Evolutionary conservation across 92 coral and sea anemone genomes (phyloP), one percentile per base, ranked within the genome.

Genomic region (Zoanthus sansibaricus): DNA sequence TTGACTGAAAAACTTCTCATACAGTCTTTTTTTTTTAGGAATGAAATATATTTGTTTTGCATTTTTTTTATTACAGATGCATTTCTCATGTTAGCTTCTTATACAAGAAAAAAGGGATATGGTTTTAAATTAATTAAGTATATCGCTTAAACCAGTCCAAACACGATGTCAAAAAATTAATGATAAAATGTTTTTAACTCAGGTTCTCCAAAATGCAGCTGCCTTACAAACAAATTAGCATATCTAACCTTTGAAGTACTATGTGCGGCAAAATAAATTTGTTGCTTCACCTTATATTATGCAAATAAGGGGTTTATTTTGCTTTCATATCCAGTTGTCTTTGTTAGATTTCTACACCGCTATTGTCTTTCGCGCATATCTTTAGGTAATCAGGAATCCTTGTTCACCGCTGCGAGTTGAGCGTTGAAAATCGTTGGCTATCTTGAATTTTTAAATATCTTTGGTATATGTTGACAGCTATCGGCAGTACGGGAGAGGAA

Each of bases 301-400:
- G 85, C 59, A 80, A 80, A 80, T 80, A 46, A 31, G 85, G 61
- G 62, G 45, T 21, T 80, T 80, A 72, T 66, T 80, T 80, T 64
- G 66, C 3, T 80, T 66, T 47, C 7, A 48, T 25, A 46, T 18
- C 85, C 85, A 49, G 85, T 62, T 46, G 85, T 21, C 46, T 79
- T 62, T 72, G 18, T 79, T 59, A 48, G 62, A 79, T 62, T 79
- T 80, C 75, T 42, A 42, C 44, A 55, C 25, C 46, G 75, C 75
- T 25, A 80, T 80, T 80, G 85, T 80, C 4, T 66, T 18, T 30
- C 25, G 9, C 62, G 66, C 82, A 76, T 76, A 76, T 76, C 42
- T 76, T 21, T 48, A 76, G 82, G 46, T 75, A 76, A 56, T 49
- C 64, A 76, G 3, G 13, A n/a, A 9, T 21, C 12, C 45, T 32